A percentile compares a stretch with the other conserved stretches of the same genome.
Evolutionary conservation across 2,888 invertebrate genomes (phyloP).

Genomic region (Aquatica leii): DNA sequence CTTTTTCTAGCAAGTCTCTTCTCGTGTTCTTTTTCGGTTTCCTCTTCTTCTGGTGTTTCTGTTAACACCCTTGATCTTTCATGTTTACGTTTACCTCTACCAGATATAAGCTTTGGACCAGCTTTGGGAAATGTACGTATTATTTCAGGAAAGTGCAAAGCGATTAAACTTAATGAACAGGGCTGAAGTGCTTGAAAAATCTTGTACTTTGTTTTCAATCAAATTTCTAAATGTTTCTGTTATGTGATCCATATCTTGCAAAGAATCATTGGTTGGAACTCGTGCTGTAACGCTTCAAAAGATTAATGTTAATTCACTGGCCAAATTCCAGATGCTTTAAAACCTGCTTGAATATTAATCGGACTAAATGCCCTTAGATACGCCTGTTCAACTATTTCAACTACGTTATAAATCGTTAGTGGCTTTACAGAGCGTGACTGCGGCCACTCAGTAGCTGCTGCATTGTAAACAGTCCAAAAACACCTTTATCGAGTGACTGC

Average conservation of each 20-base stretch:
- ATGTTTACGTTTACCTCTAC: background rate
- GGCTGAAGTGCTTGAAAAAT: too few species aligned
- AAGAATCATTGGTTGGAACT: background rate
- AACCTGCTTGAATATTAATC: too few species aligned
- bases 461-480: too few species aligned
- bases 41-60: background rate
- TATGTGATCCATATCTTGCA: background rate
- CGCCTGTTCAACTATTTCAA: too few species aligned
- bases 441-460: too few species aligned
- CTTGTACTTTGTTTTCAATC: too few species aligned
- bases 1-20: background rate
- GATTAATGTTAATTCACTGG: background rate
- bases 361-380: too few species aligned
- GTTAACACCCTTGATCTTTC: background rate
- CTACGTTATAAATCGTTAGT: too few species aligned
- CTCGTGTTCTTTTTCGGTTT: background rate
- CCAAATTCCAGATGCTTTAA: background rate
- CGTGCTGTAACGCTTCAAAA: background rate
- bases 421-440: background rate
- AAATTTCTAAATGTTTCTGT: too few species aligned
- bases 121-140: too few species aligned
- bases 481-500: too few species aligned
- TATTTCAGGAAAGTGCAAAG: background rate
- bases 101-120: background rate
- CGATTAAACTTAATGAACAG: background rate